A percentile compares a stretch with the other conserved stretches of the same genome.
phyloP scores from a whole-genome alignment of 2,888 invertebrate species.

The Melanostoma mellinum region DNA sequence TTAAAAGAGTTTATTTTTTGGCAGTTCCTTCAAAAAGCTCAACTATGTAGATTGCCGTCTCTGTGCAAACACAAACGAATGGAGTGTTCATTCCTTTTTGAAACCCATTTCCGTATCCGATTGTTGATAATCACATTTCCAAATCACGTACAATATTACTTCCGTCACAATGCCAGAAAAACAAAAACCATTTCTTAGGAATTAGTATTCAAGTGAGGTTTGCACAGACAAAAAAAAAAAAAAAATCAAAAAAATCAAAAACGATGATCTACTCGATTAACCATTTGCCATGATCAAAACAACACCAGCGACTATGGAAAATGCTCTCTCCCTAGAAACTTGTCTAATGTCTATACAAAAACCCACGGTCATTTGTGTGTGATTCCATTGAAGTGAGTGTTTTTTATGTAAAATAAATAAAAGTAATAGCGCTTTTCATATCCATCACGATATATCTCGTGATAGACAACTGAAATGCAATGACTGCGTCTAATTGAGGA shows the following conservation, averaged over 20 bases:
- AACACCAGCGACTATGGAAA: background rate
- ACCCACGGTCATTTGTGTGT: background rate
- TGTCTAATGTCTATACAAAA: background rate
- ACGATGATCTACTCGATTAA: constrained; percentile 6
- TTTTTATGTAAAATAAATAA: constrained; percentile 44
- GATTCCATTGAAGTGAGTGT: constrained; percentile 27
- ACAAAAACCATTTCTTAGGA: constrained; percentile 3
- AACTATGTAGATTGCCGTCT: no score
- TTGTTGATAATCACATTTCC: constrained; percentile 31
- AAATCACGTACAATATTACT: constrained; percentile 43
- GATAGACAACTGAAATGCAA: constrained; percentile 44
- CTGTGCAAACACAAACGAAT: background rate
- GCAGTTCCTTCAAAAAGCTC: no score
- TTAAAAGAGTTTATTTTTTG: no score
- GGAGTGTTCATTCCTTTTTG: background rate
- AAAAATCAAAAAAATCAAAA: no score
- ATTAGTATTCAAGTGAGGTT: constrained; percentile 25
- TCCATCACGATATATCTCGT: constrained; percentile 24
- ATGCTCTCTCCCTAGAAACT: constrained; percentile 2
- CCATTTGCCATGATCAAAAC: constrained; percentile 16
- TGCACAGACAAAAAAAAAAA: background rate
- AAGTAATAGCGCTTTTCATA: constrained; percentile 45
- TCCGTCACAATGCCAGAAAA: constrained; percentile 48
- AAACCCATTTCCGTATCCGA: constrained; percentile 49
- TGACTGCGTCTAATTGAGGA: constrained; percentile 58